Evolutionary conservation across 1,140 invertebrate genomes (phyloP), one percentile per base, ranked within the genome.

Genomic region (Acarapis woodi): DNA sequence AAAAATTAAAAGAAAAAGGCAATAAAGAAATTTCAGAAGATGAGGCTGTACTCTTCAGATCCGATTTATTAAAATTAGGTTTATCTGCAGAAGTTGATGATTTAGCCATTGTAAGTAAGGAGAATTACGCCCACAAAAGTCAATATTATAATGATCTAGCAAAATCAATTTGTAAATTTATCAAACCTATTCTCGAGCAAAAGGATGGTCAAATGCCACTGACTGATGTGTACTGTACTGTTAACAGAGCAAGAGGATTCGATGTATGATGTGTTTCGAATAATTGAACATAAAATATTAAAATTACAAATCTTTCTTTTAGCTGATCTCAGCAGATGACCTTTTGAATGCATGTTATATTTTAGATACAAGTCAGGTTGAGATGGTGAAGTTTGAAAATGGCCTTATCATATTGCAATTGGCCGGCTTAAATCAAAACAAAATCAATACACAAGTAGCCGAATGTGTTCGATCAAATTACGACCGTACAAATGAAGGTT

Each of bases 131-230:
- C 46, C 75, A 67, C 46, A 77, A 78, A 42, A 71, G 71, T 43
- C 68, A 73, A 43, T 97, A 88, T 54, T 80, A 78, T 51, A 62
- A 65, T 46, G 72, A 78, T 46, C 58, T 97, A 19, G 78, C 82
- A 0, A 68, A 70, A 48, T 73, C 97, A 60, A 65, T 97, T 29
- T 69, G 68, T 28, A 63, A 69, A 47, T 69, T 85, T 49, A 59
- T 96, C 36, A 61, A 73, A 40, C 66, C 70, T 49, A 73, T 79
- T 16, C 63, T 93, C 33, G 65, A 70, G 58, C 77, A 88, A 51
- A 67, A 68, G 52, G 83, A 83, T 26, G 88, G 88, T 10, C 85
- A 94, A 61, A 93, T 97, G 76, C 71, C 79, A 6, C 54, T 97
- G 32, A 71, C 87, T 6, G 90, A 97, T 62, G 83, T 77, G 4